These are phyloP conservation scores for Anhinga anhinga DNA, from an alignment of 2,113 vertebrate genomes.

Conservation along the genomic window DNA sequence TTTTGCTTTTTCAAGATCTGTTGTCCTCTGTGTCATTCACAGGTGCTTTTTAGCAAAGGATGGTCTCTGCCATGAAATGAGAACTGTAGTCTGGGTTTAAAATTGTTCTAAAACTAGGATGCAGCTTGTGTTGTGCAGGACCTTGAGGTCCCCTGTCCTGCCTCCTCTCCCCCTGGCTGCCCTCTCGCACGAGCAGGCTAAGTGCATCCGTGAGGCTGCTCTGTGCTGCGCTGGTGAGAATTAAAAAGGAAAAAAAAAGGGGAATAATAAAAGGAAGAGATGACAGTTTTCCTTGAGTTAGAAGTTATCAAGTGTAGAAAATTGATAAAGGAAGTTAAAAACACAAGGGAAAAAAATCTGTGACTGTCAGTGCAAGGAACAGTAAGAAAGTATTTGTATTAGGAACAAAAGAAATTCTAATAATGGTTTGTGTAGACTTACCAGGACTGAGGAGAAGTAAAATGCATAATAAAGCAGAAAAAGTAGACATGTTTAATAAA, in stretches of 20 bases:
- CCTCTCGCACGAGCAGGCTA: rapidly evolving
- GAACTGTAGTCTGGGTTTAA: neutral
- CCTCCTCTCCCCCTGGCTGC: neutral
- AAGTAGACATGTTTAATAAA: conserved; percentile 62
- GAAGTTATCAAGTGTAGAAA: conserved; percentile 45
- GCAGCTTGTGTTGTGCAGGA: neutral
- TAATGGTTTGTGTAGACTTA: conserved; percentile 65
- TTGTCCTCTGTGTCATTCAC: neutral
- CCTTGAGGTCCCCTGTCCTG: too few species aligned
- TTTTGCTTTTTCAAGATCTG: neutral
- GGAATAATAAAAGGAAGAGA: conserved; percentile 17
- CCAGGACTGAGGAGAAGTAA: conserved; percentile 3
- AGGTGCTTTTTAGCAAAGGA: neutral
- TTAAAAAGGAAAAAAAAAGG: neutral
- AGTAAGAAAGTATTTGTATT: conserved; percentile 43
- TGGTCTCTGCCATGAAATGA: neutral
- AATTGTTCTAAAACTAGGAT: neutral
- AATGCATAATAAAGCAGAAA: conserved; percentile 60
- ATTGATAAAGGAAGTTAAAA: conserved; percentile 58
- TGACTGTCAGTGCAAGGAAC: conserved; percentile 33
- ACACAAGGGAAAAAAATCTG: conserved; percentile 22
- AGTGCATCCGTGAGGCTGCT: neutral
- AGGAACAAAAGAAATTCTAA: conserved; percentile 67
- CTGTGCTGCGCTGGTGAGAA: neutral
- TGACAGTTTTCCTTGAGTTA: conserved; percentile 53